Percentiles rank a stretch among this genome's conserved stretches.
Evolutionary conservation across 2,113 vertebrate genomes (phyloP).

Genomic region (Plestiodon gilberti): DNA sequence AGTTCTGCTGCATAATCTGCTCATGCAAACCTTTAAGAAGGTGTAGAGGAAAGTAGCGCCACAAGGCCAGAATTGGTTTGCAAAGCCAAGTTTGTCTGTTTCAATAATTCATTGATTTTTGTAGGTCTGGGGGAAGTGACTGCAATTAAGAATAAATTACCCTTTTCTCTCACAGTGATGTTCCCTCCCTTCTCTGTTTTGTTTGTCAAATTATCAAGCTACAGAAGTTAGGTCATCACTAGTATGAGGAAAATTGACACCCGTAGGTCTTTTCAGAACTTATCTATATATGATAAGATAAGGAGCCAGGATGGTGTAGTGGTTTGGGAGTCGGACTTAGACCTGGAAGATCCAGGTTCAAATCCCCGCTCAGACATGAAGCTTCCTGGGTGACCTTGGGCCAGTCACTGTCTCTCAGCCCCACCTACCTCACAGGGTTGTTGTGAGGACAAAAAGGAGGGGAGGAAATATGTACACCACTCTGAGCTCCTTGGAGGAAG

Average conservation of each 20-base stretch:
- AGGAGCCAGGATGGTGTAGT: no score
- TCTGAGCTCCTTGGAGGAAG: no score
- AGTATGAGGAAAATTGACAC: background rate
- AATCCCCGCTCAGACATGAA: no score
- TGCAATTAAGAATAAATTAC: background rate
- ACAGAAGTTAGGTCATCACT: background rate
- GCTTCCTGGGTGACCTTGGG: no score
- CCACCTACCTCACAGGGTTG: no score
- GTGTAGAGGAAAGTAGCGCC: background rate
- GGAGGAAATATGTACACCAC: no score
- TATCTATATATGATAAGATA: background rate
- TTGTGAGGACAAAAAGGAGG: no score
- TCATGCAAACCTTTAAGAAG: background rate
- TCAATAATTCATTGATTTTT: background rate
- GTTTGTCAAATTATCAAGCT: background rate
- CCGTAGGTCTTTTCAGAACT: no score
- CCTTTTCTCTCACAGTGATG: background rate
- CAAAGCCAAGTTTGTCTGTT: background rate
- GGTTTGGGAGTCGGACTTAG: no score
- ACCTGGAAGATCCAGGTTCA: no score
- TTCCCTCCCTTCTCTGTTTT: background rate
- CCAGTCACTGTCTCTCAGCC: no score
- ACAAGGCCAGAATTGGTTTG: background rate
- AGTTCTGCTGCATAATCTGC: no score
- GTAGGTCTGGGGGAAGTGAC: background rate